Evolutionary conservation across 2,888 invertebrate genomes (phyloP).

Genomic region (Laspeyria flexula): DNA sequence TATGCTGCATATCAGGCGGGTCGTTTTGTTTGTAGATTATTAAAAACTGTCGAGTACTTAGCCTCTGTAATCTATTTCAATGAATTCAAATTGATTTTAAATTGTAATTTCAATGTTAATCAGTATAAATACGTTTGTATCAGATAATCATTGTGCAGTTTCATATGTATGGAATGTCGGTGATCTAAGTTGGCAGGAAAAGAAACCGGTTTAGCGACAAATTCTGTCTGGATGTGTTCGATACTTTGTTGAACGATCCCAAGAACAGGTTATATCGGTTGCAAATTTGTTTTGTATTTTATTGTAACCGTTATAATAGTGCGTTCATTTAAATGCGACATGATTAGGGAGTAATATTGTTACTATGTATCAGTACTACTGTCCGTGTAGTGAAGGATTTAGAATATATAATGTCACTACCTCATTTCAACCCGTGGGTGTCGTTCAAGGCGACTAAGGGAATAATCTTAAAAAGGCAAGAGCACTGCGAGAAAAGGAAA

Average conservation of each 20-base stretch:
- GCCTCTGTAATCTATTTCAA: too few relatives aligned
- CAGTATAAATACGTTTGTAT: not conserved
- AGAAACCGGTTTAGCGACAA: constrained; percentile 7
- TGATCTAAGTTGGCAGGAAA: constrained; percentile 11
- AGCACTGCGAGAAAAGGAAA: too few relatives aligned
- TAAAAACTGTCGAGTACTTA: too few relatives aligned
- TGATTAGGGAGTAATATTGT: too few relatives aligned
- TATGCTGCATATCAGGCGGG: too few relatives aligned
- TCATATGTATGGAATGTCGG: constrained; percentile 14
- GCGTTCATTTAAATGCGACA: not conserved
- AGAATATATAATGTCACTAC: too few relatives aligned
- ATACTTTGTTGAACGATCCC: not conserved
- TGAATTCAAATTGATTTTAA: not conserved
- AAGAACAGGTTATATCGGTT: not conserved
- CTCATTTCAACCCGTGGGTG: too few relatives aligned
- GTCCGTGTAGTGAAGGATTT: too few relatives aligned
- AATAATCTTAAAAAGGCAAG: too few relatives aligned
- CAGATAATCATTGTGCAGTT: constrained; percentile 1
- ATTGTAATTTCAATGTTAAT: not conserved
- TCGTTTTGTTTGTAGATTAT: too few relatives aligned
- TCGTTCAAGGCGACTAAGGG: too few relatives aligned
- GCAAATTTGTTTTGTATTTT: not conserved
- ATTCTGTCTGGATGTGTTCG: constrained; percentile 1
- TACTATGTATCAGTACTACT: too few relatives aligned
- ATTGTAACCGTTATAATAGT: not conserved